Evolutionary conservation across 2,888 invertebrate species (phyloP).

Genomic region (Gymnoscelis rufifasciata): DNA sequence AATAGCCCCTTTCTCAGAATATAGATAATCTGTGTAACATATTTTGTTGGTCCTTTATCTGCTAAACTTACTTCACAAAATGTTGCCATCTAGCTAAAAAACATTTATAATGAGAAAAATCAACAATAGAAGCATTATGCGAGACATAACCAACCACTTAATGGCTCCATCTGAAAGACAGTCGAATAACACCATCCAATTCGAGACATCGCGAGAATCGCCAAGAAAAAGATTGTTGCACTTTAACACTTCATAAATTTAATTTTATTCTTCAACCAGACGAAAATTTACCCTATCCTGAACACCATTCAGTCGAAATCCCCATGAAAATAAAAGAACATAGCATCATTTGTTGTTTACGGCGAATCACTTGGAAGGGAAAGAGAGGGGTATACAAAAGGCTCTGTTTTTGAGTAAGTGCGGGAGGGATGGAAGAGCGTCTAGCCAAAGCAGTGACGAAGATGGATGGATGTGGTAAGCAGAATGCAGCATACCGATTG

Average conservation of each 20-base stretch:
- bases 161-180: conserved; percentile 46
- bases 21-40: too few species aligned
- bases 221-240: conserved; percentile 62
- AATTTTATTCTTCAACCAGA: conserved; percentile 39
- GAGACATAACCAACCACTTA: conserved; percentile 49
- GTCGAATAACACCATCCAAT: conserved; percentile 55
- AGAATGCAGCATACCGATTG: conserved; percentile 49
- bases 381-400: conserved; percentile 43
- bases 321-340: conserved; percentile 22
- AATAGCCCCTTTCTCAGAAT: too few species aligned
- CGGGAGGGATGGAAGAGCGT: conserved; percentile 50
- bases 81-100: too few species aligned
- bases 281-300: conserved; percentile 20
- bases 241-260: conserved; percentile 64
- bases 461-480: conserved; percentile 67
- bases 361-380: conserved; percentile 67
- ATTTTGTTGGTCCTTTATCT: too few species aligned
- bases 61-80: too few species aligned
- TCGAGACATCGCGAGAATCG: conserved; percentile 47
- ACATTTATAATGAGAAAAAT: too few species aligned
- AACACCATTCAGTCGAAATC: not conserved
- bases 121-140: conserved; percentile 27
- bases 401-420: conserved; percentile 34
- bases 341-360: conserved; percentile 49
- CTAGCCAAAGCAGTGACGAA: conserved; percentile 71